Base-by-base conservation (phyloP, 2,888 invertebrate species). In the Napeogenes sylphis region DNA sequence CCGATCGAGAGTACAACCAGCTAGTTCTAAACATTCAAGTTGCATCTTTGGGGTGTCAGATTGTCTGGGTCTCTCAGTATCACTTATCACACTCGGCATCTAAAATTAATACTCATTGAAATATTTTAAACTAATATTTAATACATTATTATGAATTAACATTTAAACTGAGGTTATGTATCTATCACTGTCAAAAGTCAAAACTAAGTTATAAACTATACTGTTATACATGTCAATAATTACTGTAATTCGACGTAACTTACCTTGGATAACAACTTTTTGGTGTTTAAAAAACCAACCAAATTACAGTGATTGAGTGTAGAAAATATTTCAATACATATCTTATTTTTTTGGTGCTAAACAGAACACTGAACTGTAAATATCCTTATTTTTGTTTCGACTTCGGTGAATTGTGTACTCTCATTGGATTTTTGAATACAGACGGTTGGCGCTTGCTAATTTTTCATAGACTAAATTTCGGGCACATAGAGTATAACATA, bases 1-100 rank as follows among this genome's bases (percentile, higher is more conserved):
- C 83, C 93, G 94, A 80, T 97, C 97, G 47, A 97, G 89, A 85
- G 94, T 94, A 80, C 94, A 94, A 51, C 95, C 95, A 57, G 96
- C 96, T 73, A 94, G 88, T 84, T 96, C 96, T 72, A 96, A 87
- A 60, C 93, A 92, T 75, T 95, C 95, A 53, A 90, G 80, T 77
- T 92, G 92, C 88, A 91, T 90, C 76, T 87, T 91, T 62, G 78
- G 80, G 70, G 79, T 78, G 70, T 89, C 85, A 66, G 79, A 76
- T 58, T 71, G 70, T 65, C 79, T 80, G 63, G 81, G 71, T 69
- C 74, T 73, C 66, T 87, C 85, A 69, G 83, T 77, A 79, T 77
- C 80, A 73, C 75, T 83, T 73, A 81, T 75, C 67, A 82, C 75
- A 77, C 83, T 86, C 64, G 87, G 86, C 88, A 90, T 89, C 87